Base-by-base conservation (phyloP, 2,113 vertebrate genomes). In the Corythornis vintsioides region DNA sequence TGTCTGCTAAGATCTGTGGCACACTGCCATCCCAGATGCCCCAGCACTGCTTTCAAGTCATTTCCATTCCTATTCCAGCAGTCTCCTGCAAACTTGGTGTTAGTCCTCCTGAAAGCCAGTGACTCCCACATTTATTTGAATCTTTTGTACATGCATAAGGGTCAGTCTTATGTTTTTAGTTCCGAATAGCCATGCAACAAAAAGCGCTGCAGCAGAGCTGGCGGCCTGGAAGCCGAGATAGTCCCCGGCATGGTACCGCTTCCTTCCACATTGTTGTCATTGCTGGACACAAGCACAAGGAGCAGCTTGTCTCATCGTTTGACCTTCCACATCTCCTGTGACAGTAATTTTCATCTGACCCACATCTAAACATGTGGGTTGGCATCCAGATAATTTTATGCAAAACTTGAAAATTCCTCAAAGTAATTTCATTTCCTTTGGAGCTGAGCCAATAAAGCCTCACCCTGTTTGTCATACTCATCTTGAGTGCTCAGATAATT, bases 371-470 rank as follows among this genome's bases (percentile, higher is more conserved):
- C 19, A 56, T 53, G 69, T 64, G 56, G 73, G 76, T 81, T 95
- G 86, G 65, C 72, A 90, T 86, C 14, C 61, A 86, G 56, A 18
- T 90, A 81, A 90, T 95, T 91, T 91, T 77, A 70, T 89, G 48
- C 61, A 91, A 91, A 94, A 91, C 77, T 40, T 91, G 40, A 91
- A 86, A 95, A 77, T 91, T 88, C 76, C 64, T 95, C 60, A 71
- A 83, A 77, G 47, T 80, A 83, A 77, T 88, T 83, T 88, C 5
- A 63, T 74, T 81, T 88, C 35, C 17, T 88, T 81, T 86, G 79
- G 88, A 77, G 7, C 18, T 3, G 3, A 80, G 69, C 67, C 71
- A 66, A 11, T 73, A 45, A 91, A 92, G 33, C 35, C 29, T 82
- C 31, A 86, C 33, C 29, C 29, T 48, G 8, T 56, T 75, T 75